Percentiles rank a stretch among this genome's conserved stretches.
Evolutionary conservation across 1,140 invertebrate genomes (phyloP).

Genomic region (Drosophila obscura): DNA sequence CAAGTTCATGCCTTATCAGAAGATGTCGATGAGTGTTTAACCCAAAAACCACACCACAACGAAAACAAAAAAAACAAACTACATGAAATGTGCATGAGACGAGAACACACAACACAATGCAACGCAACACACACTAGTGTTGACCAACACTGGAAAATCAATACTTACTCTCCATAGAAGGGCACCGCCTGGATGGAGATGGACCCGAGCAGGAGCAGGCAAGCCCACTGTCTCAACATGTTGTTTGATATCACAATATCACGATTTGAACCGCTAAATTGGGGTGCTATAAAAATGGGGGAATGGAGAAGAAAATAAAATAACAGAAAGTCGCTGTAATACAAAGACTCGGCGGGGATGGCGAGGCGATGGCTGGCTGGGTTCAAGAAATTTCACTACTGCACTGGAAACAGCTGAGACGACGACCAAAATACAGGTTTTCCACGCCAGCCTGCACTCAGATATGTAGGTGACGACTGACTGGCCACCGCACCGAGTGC

Average conservation of each 20-base stretch:
- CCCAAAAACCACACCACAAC: neutral
- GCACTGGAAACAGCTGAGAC: constrained; percentile 53
- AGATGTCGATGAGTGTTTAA: constrained; percentile 38
- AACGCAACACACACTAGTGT: constrained; percentile 30
- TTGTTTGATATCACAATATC: constrained; percentile 39
- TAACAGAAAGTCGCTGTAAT: constrained; percentile 57
- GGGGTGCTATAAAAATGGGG: constrained; percentile 14
- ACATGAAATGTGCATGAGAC: constrained; percentile 69
- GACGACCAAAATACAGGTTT: constrained; percentile 66
- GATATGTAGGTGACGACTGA: constrained; percentile 50
- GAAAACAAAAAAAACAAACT: constrained; percentile 19
- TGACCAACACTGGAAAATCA: too few species aligned
- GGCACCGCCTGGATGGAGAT: constrained; percentile 52
- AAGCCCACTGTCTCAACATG: constrained; percentile 65
- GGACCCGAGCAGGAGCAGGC: constrained; percentile 55
- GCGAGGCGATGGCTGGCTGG: constrained; percentile 40
- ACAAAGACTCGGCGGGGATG: constrained; percentile 3
- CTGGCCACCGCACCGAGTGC: constrained; percentile 34
- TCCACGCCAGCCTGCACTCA: constrained; percentile 56
- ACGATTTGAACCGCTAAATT: constrained; percentile 36
- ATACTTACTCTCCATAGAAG: constrained; percentile 70
- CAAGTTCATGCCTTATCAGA: constrained; percentile 45
- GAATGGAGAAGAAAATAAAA: constrained; percentile 24
- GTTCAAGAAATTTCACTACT: constrained; percentile 58
- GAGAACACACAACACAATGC: constrained; percentile 53